These are phyloP conservation scores for Platycnemis pennipes DNA, from an alignment of 2,888 invertebrate species.

Conservation along the genomic window DNA sequence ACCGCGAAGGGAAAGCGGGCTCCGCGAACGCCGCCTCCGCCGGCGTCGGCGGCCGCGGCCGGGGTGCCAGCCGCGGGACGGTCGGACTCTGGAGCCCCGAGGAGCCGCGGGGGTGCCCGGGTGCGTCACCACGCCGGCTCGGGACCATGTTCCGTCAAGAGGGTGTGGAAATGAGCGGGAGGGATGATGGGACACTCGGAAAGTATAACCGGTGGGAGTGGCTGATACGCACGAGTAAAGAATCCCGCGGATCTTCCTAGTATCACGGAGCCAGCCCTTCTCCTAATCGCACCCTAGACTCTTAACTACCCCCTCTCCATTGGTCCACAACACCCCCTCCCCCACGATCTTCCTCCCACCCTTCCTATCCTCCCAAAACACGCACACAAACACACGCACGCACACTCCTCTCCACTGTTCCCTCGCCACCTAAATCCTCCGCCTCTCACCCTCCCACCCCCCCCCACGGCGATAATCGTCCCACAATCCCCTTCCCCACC, in stretches of 20 bases:
- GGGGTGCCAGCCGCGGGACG: background rate
- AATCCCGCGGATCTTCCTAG: background rate
- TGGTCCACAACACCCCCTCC: background rate
- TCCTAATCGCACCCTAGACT: background rate
- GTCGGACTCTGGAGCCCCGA: background rate
- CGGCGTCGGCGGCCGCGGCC: background rate
- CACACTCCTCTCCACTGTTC: no score
- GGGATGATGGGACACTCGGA: no score
- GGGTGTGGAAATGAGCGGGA: no score
- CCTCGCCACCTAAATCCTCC: constrained; percentile 12
- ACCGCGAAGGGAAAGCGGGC: background rate
- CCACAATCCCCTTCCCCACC: constrained; percentile 3
- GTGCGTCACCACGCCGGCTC: background rate
- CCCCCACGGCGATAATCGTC: constrained; percentile 26
- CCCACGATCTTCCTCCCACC: background rate
- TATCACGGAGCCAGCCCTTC: background rate
- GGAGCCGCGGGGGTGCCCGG: background rate
- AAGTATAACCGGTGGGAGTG: no score
- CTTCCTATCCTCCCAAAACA: background rate
- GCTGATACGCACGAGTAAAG: no score
- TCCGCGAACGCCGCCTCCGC: background rate
- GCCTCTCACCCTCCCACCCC: background rate
- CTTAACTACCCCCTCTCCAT: background rate
- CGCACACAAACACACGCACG: constrained; percentile 6
- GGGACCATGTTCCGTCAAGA: background rate